Conservation (phyloP, 1,140 invertebrate genomes). For the Antheraea mylitta region DNA sequence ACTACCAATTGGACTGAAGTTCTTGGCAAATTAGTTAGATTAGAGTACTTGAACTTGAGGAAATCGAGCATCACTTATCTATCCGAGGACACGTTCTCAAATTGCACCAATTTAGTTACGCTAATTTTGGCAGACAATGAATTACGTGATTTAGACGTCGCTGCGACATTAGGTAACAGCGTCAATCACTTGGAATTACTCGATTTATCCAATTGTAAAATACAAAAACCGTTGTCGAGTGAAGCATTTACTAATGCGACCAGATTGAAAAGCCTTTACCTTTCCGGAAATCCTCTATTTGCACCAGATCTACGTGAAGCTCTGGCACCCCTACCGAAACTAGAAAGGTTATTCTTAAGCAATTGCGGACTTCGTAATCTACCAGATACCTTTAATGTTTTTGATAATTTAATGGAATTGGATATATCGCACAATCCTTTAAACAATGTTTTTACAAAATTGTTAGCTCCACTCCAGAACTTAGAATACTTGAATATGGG, state of each 20-base stretch:
- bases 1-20: conserved; percentile 81
- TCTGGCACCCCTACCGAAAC: conserved; percentile 82
- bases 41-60: conserved; percentile 83
- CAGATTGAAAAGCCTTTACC: conserved; percentile 82
- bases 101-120: conserved; percentile 83
- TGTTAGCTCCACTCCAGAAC: conserved; percentile 83
- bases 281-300: conserved; percentile 85
- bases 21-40: conserved; percentile 79
- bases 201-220: conserved; percentile 84
- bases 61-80: conserved; percentile 81
- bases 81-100: conserved; percentile 83
- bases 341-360: conserved; percentile 83
- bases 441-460: conserved; percentile 83
- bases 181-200: conserved; percentile 83
- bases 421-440: conserved; percentile 86
- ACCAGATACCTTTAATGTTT: conserved; percentile 83
- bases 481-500: conserved; percentile 87
- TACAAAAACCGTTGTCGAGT: conserved; percentile 83
- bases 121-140: conserved; percentile 84
- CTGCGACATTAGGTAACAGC: conserved; percentile 82
- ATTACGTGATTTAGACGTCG: conserved; percentile 82
- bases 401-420: conserved; percentile 83
- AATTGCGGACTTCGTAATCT: conserved; percentile 82
- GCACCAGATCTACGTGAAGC: conserved; percentile 83
- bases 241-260: conserved; percentile 85